Evolutionary conservation across 1,140 invertebrate species (phyloP).

Genomic region (Panonychus citri): DNA sequence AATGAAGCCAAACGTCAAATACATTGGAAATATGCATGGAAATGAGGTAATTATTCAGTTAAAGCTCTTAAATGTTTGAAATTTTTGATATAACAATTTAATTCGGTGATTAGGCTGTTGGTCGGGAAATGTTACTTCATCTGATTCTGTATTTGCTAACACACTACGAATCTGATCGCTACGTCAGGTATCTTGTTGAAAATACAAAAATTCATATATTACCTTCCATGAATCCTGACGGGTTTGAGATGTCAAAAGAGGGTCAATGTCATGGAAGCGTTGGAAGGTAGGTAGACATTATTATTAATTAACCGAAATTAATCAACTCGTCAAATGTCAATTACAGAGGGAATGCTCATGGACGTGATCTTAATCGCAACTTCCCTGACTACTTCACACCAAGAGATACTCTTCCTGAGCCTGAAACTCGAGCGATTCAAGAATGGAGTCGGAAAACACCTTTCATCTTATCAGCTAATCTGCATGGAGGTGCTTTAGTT

Average conservation of each 20-base stretch:
- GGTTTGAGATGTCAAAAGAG: constrained; percentile 22
- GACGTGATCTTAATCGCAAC: constrained; percentile 25
- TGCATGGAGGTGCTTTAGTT: constrained; percentile 33
- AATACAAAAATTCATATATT: constrained; percentile 30
- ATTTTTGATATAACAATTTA: constrained; percentile 22
- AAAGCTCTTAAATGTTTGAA: neutral
- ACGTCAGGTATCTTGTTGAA: constrained; percentile 23
- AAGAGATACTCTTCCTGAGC: constrained; percentile 16
- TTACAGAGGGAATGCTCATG: constrained; percentile 17
- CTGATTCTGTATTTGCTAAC: constrained; percentile 33
- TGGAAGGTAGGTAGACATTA: constrained; percentile 19
- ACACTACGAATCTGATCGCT: constrained; percentile 14
- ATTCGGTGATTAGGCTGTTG: constrained; percentile 39
- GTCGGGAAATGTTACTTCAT: constrained; percentile 60
- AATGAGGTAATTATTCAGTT: constrained; percentile 18
- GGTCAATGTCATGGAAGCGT: constrained; percentile 23
- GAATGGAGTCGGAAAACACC: constrained; percentile 23
- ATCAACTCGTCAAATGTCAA: neutral
- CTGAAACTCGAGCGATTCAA: constrained; percentile 24
- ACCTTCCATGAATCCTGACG: constrained; percentile 31
- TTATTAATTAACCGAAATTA: too few species aligned
- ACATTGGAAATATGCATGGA: constrained; percentile 24
- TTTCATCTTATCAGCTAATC: constrained; percentile 30
- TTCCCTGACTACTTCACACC: constrained; percentile 25
- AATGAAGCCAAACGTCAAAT: constrained; percentile 46